Evolutionary conservation across 2,113 vertebrate species (phyloP).

Genomic region (Ovis canadensis): DNA sequence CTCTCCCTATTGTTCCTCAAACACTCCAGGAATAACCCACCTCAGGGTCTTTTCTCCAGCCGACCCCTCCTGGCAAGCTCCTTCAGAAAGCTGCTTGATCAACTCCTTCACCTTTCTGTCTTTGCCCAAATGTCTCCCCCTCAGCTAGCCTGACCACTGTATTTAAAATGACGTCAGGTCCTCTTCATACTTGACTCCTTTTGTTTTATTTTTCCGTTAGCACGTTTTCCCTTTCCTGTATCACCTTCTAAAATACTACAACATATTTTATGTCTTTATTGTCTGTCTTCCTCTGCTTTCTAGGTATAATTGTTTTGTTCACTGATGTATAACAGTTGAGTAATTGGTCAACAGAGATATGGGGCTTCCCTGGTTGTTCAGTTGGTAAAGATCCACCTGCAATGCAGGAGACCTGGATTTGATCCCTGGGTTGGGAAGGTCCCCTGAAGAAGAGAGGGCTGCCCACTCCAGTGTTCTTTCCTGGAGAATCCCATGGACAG

Average conservation of each 20-base stretch:
- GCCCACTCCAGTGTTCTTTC: neutral
- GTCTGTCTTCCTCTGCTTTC: neutral
- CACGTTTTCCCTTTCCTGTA: neutral
- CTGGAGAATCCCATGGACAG: neutral
- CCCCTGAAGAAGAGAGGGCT: neutral
- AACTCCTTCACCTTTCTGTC: neutral
- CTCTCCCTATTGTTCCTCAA: neutral
- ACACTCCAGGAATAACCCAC: neutral
- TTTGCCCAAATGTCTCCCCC: neutral
- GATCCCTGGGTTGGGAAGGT: neutral
- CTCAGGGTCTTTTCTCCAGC: neutral
- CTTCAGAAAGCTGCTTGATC: neutral
- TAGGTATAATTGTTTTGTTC: neutral
- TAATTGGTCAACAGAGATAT: neutral
- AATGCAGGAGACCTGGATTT: neutral
- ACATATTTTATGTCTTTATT: neutral
- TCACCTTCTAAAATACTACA: neutral
- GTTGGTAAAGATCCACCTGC: neutral
- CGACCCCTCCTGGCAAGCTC: rapidly evolving
- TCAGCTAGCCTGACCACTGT: neutral
- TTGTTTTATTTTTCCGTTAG: neutral
- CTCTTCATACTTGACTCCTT: neutral
- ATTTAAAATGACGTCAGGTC: neutral
- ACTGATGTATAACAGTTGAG: neutral
- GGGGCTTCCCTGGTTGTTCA: neutral